Conservation (phyloP, 1,140 invertebrate species). For the Drosophila azteca region DNA sequence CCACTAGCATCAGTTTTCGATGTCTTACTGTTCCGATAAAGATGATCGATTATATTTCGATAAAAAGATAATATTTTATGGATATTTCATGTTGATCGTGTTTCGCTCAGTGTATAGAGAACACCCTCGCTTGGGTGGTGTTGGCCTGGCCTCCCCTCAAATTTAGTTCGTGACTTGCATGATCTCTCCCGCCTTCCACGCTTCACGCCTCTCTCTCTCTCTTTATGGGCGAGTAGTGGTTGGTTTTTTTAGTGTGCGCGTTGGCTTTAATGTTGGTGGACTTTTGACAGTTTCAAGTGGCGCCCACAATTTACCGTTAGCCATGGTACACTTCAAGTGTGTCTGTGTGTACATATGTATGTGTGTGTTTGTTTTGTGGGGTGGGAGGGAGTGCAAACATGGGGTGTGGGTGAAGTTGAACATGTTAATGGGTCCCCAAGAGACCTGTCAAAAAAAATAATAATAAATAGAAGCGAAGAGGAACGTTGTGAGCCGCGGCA, state of each 20-base stretch:
- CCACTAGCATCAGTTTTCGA: no score
- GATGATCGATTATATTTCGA: no score
- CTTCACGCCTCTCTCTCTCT: background rate
- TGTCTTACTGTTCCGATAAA: no score
- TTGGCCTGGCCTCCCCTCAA: background rate
- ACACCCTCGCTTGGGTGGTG: no score
- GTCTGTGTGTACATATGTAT: background rate
- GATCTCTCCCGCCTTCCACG: background rate
- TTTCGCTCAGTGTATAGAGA: no score
- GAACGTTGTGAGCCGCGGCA: no score
- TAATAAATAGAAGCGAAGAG: constrained; percentile 3
- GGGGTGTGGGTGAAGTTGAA: constrained; percentile 37
- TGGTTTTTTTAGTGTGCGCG: no score
- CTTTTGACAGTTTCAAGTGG: constrained; percentile 60
- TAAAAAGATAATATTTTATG: no score
- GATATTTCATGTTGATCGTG: no score
- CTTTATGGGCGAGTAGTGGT: no score
- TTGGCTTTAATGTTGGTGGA: constrained; percentile 8
- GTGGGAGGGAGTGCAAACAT: no score
- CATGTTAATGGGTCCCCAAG: constrained; percentile 43
- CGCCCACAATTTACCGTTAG: constrained; percentile 50
- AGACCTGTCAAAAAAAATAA: constrained; percentile 17
- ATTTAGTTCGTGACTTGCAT: constrained; percentile 5
- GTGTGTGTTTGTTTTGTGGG: no score
- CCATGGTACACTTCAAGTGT: constrained; percentile 4